A percentile compares a stretch with the other conserved stretches of the same genome.
phyloP scores from a whole-genome alignment of 1,140 invertebrate species.

The Macrobrachium nipponense region DNA sequence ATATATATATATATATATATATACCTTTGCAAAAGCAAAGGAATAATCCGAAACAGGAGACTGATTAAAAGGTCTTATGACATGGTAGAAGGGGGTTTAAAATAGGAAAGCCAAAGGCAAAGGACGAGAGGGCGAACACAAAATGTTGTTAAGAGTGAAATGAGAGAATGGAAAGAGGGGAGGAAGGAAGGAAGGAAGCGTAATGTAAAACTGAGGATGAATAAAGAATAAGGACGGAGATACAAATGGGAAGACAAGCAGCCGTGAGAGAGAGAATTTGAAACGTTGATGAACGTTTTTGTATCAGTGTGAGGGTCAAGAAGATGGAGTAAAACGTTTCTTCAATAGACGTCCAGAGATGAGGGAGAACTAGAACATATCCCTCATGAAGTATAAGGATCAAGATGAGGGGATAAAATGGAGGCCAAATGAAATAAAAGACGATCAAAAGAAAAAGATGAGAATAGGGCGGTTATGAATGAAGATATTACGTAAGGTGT shows the following conservation, averaged over 20 bases:
- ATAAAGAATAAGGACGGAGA: background rate
- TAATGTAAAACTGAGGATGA: background rate
- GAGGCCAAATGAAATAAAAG: background rate
- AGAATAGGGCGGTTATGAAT: background rate
- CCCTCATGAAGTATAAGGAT: background rate
- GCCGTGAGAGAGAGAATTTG: background rate
- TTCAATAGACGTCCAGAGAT: background rate
- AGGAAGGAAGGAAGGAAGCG: background rate
- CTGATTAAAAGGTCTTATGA: background rate
- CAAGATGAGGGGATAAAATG: background rate
- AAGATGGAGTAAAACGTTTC: background rate
- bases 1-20: no score
- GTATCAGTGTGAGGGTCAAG: background rate
- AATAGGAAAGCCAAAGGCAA: background rate
- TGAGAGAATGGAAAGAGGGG: background rate
- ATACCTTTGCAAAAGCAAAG: background rate
- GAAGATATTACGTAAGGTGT: background rate
- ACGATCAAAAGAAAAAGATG: background rate
- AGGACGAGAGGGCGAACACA: background rate
- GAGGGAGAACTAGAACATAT: background rate
- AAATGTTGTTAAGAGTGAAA: background rate
- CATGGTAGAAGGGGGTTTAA: background rate
- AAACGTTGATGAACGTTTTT: no score
- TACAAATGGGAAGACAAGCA: background rate
- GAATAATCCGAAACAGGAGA: background rate